phyloP scores from a whole-genome alignment of 92 coral and sea anemone species.

The Pocillopora meandrina region DNA sequence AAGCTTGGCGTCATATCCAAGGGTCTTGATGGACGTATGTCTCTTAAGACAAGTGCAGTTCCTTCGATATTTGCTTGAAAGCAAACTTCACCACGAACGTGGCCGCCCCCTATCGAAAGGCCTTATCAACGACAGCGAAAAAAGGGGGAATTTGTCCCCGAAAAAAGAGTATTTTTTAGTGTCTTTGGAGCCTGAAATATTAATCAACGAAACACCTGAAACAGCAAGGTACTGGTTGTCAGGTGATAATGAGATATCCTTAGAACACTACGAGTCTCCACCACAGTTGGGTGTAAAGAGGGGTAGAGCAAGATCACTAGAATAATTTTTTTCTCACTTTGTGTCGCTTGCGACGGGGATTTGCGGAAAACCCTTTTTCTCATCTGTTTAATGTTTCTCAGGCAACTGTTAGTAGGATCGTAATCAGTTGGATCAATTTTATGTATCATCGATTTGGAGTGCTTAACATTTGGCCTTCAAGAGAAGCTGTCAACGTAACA shows the following conservation, averaged over 20 bases:
- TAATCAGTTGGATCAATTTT: constrained; percentile 37
- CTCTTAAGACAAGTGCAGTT: constrained; percentile 25
- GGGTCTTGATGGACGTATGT: constrained; percentile 37
- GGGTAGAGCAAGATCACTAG: constrained; percentile 47
- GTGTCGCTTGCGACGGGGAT: constrained; percentile 58
- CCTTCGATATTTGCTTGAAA: constrained; percentile 42
- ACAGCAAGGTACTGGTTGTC: constrained; percentile 33
- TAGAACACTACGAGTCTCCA: constrained; percentile 17
- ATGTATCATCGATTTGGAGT: constrained; percentile 47
- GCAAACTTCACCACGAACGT: constrained; percentile 27
- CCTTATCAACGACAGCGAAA: constrained; percentile 1
- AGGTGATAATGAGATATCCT: constrained; percentile 8
- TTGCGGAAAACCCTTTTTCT: constrained; percentile 44
- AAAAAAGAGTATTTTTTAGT: neutral
- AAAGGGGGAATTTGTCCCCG: neutral
- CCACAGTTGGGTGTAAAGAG: constrained; percentile 26
- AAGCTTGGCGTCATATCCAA: constrained; percentile 34
- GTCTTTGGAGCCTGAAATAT: constrained; percentile 5
- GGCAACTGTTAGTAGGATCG: constrained; percentile 36
- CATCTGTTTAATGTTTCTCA: constrained; percentile 50
- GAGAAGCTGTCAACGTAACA: constrained; percentile 32
- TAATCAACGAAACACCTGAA: neutral
- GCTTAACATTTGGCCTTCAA: constrained; percentile 52
- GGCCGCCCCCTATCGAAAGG: constrained; percentile 17
- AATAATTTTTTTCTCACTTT: constrained; percentile 50